These are phyloP conservation scores for Agapetus fuscipes DNA, from an alignment of 2,888 invertebrate genomes.

Conservation along the genomic window DNA sequence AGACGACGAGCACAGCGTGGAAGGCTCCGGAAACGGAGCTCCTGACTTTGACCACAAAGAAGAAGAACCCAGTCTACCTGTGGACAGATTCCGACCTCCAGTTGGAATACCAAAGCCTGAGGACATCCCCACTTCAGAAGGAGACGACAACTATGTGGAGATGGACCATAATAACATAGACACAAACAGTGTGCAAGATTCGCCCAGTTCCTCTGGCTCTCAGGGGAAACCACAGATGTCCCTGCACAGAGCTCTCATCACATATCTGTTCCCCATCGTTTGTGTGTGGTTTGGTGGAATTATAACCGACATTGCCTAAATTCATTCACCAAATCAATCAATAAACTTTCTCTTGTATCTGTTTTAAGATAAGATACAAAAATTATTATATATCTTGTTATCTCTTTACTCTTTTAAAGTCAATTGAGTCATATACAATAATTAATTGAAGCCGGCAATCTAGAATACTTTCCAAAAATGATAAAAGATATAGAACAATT, in stretches of 20 bases:
- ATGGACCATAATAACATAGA: conserved; percentile 20
- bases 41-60: conserved; percentile 25
- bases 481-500: too few relatives aligned
- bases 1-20: conserved; percentile 28
- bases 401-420: too few relatives aligned
- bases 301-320: conserved; percentile 73
- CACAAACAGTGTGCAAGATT: conserved; percentile 28
- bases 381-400: too few relatives aligned
- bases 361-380: too few relatives aligned
- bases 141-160: too few relatives aligned
- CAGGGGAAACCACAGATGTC: conserved; percentile 37
- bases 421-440: too few relatives aligned
- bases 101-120: conserved; percentile 1
- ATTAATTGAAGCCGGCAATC: too few relatives aligned
- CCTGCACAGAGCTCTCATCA: conserved; percentile 54
- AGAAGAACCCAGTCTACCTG: conserved; percentile 19
- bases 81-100: conserved; percentile 11
- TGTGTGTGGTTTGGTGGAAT: conserved; percentile 80
- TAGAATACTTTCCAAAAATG: too few relatives aligned
- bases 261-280: conserved; percentile 71
- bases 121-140: background rate
- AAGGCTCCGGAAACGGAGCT: conserved; percentile 35
- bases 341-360: too few relatives aligned
- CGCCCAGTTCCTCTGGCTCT: conserved; percentile 28
- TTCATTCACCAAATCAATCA: too few relatives aligned